Percentiles rank a stretch among this genome's conserved stretches.
Conservation (phyloP, 2,888 invertebrate species). For the Latrodectus elegans region DNA sequence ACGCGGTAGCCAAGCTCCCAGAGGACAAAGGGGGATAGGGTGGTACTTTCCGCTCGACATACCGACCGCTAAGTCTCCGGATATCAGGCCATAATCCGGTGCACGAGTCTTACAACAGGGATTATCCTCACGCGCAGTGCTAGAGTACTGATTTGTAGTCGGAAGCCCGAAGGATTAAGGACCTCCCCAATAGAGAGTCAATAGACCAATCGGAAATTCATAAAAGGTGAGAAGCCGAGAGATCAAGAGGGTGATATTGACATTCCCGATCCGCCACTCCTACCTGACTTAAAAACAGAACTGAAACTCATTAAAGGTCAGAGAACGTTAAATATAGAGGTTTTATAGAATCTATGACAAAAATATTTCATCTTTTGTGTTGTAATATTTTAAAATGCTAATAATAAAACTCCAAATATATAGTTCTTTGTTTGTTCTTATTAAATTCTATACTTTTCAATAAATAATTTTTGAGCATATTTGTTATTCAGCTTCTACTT, state of each 20-base stretch:
- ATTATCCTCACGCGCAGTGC: slow-evolving; percentile 33
- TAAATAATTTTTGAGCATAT: too few species aligned
- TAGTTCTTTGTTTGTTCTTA: too few species aligned
- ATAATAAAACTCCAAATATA: too few species aligned
- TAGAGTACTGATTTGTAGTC: slow-evolving; percentile 29
- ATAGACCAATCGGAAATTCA: slow-evolving; percentile 28
- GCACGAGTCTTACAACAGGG: slow-evolving; percentile 15
- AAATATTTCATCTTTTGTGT: too few species aligned
- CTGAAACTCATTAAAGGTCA: too few species aligned
- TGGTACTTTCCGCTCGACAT: not conserved
- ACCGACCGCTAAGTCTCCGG: slow-evolving; percentile 54
- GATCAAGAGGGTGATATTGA: slow-evolving; percentile 9
- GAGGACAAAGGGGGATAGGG: not conserved
- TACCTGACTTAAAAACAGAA: too few species aligned
- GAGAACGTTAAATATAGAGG: too few species aligned
- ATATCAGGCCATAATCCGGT: slow-evolving; percentile 46
- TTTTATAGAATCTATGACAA: too few species aligned
- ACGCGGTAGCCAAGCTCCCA: slow-evolving; percentile 16
- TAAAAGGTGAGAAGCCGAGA: slow-evolving; percentile 15
- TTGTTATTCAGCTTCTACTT: too few species aligned
- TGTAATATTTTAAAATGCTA: too few species aligned
- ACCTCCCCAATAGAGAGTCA: slow-evolving; percentile 12
- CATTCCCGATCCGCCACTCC: not conserved
- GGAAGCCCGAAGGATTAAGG: slow-evolving; percentile 22
- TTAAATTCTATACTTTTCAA: too few species aligned